Base-by-base conservation (phyloP, 2,888 invertebrate genomes). In the Agonopterix arenella region DNA sequence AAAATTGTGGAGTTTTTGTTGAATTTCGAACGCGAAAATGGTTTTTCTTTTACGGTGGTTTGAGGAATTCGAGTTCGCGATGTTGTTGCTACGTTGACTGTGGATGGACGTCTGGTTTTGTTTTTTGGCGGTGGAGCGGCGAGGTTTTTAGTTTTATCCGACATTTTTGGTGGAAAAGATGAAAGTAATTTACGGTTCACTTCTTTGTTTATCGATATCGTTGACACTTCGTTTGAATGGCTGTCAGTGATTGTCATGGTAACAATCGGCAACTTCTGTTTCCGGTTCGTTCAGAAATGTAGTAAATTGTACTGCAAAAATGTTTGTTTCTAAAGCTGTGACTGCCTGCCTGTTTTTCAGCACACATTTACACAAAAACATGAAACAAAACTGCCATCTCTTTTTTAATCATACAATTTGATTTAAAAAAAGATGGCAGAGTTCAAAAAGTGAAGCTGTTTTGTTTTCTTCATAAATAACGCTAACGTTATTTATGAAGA, bases 191-290 rank as follows among this genome's bases (percentile, higher is more conserved):
- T 28, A 28, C 28, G 7, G 5, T 28, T 28, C 28, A 1, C 28
- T 5, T 28, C 5, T 28, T 40, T 40, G 40, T 40, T 38, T 42
- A 40, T 40, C 10, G 40, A 4, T 5, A 28, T 28, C 36, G 45
- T 61, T 74, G 72, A 74, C 76, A 55, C 28, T 64, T 65, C 64
- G 56, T 71, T 76, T 64, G 62, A 77, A 71, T 57, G 40, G 64
- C 56, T 77, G 80, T 73, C 80, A 80, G 81, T 57, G 37, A 64
- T 55, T 77, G 80, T 73, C 80, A 80, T 82, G 71, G n/a, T n/a
- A n/a, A n/a, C n/a, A n/a, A n/a, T n/a, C n/a, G n/a, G 73, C 68
- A 74, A 82, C 78, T 52, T 45, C 11, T 18, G 44, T 49, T 55
- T 65, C 57, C 59, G 61, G 62, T 70, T 52, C 73, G 74, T 79